Percentiles rank a stretch among this genome's conserved stretches.
phyloP scores from a whole-genome alignment of 1,140 invertebrate species.

The Heliothis subflexa region DNA sequence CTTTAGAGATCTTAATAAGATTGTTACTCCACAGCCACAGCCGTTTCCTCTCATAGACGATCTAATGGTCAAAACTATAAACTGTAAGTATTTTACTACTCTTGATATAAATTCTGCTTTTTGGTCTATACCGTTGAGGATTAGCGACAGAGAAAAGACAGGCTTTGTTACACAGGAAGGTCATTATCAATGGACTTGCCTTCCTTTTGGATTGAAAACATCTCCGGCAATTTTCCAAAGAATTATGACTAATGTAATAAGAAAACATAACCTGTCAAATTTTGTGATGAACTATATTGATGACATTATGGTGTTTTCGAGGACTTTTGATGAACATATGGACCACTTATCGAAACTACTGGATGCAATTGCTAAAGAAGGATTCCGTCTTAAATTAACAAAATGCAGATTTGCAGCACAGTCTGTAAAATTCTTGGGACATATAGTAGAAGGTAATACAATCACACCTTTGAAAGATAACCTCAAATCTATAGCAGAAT shows the following conservation, averaged over 20 bases:
- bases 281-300: background rate
- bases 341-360: background rate
- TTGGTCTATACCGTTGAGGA: background rate
- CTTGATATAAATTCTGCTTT: background rate
- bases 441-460: background rate
- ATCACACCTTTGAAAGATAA: background rate
- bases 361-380: background rate
- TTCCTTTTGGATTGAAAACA: slow-evolving; percentile 4
- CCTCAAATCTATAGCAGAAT: background rate
- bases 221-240: slow-evolving; percentile 2
- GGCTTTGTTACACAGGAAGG: background rate
- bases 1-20: background rate
- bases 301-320: background rate
- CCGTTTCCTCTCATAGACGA: background rate
- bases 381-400: background rate
- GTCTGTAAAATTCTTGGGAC: background rate
- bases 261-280: background rate
- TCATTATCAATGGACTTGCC: background rate
- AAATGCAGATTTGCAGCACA: background rate
- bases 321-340: background rate
- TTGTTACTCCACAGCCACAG: background rate
- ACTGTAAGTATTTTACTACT: slow-evolving; percentile 5
- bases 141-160: background rate
- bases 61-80: background rate
- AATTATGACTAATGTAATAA: background rate